Conservation (phyloP, 2,888 invertebrate species). For the Lithophane semibrunnea region DNA sequence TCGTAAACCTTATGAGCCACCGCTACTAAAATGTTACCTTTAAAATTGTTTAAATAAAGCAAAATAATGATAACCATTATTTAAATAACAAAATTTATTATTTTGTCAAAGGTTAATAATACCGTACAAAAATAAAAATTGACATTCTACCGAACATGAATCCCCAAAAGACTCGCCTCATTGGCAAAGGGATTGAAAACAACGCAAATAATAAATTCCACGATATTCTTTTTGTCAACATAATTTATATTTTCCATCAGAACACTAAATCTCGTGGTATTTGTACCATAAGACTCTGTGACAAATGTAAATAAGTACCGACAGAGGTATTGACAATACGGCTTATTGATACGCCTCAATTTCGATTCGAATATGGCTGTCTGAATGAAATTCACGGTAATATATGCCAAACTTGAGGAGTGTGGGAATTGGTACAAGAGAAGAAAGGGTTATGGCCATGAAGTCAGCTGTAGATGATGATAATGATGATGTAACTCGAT, state of each 20-base stretch:
- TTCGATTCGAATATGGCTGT: conserved; percentile 33
- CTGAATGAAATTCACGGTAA: neutral
- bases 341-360: conserved; percentile 45
- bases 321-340: conserved; percentile 22
- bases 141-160: conserved; percentile 2
- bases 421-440: no score
- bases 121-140: neutral
- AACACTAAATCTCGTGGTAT: conserved; percentile 40
- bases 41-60: neutral
- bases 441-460: no score
- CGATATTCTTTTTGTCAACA: conserved; percentile 29
- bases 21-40: neutral
- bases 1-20: neutral
- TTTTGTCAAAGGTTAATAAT: neutral
- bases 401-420: conserved; percentile 2
- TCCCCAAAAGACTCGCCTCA: conserved; percentile 25
- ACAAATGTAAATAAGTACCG: conserved; percentile 43
- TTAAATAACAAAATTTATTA: neutral
- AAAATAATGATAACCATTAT: neutral
- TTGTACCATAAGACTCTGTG: conserved; percentile 37
- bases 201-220: conserved; percentile 30
- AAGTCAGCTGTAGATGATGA: no score
- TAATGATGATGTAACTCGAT: conserved; percentile 2
- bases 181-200: conserved; percentile 33
- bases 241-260: conserved; percentile 56